phyloP scores from a whole-genome alignment of 2,797 vertebrate genomes.

The Gallinago solitaria region DNA sequence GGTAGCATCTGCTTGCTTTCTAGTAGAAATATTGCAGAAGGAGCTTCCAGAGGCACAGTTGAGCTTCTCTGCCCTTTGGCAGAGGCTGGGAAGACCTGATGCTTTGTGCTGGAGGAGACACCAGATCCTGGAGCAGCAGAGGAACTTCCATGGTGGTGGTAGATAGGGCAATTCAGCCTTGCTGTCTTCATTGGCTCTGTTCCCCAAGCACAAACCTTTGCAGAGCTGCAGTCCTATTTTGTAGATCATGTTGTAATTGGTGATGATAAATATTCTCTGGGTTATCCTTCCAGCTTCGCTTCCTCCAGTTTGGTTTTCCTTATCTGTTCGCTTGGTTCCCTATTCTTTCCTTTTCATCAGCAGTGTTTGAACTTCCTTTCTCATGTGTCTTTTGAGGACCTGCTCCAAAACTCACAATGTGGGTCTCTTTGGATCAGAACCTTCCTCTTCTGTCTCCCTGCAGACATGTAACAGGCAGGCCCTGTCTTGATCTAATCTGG shows the following conservation, averaged over 20 bases:
- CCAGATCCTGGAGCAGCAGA: neutral
- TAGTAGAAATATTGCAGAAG: neutral
- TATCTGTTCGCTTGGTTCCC: neutral
- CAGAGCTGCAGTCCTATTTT: neutral
- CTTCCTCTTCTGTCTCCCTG: neutral
- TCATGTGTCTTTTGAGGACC: neutral
- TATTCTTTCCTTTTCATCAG: neutral
- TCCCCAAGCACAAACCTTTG: neutral
- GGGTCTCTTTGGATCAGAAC: neutral
- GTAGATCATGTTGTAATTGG: neutral
- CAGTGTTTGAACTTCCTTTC: neutral
- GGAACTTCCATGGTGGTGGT: neutral
- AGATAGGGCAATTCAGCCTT: neutral
- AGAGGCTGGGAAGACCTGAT: rapidly evolving
- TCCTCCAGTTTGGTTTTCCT: neutral
- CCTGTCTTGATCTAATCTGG: neutral
- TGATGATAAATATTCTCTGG: neutral
- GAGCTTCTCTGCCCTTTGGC: neutral
- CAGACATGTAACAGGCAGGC: neutral
- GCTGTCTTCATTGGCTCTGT: neutral
- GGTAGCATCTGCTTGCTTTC: neutral
- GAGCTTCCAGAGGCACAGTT: neutral
- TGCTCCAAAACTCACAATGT: neutral
- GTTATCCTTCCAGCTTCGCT: neutral
- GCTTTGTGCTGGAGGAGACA: neutral